Base-by-base conservation (phyloP, 2,888 invertebrate genomes). In the Brachyptera risi region DNA sequence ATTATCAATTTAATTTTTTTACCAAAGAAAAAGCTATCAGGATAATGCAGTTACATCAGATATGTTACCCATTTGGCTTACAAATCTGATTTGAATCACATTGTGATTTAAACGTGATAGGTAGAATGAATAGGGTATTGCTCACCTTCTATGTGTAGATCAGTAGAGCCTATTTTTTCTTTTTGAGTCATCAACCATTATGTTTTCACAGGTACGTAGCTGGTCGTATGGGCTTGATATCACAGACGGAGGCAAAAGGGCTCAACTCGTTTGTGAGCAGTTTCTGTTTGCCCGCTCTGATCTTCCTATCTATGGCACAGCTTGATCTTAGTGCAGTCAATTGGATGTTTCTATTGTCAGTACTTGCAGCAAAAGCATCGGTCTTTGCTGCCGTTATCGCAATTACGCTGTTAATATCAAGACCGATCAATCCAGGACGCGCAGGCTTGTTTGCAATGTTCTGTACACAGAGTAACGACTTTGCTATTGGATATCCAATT, bases 401-500 rank as follows among this genome's bases (percentile, higher is more conserved):
- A 44, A 80, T 95, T 26, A 89, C 91, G 2, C 71, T 94, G 63
- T 73, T 96, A 44, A 84, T 93, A 42, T 84, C 85, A n/a, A 72
- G 89, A 71, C 92, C 93, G 4, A 73, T 87, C 17, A 88, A 93
- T 75, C 82, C 88, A 66, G 92, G 92, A 2, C 83, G 88, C 70
- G 92, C 94, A 47, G 96, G 95, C 13, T 81, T 97, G 62, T 91
- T 92, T 80, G 92, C 92, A 17, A 96, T 97, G 71, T 96, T 96
- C 75, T 90, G 92, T 69, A 96, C 96, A 0, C 96, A 96, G 74
- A 96, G 95, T 73, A 97, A 97, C 80, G 97, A 97, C 76, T 96
- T 97, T 78, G 96, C 97, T 19, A 84, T 97, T 68, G 96, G 96
- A 64, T 95, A 89, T 77, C 96, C 97, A 4, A 94, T 96, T 68